Evolutionary conservation across 2,888 invertebrate species (phyloP), one percentile per base, ranked within the genome.

Genomic region (Tetranychus piercei): DNA sequence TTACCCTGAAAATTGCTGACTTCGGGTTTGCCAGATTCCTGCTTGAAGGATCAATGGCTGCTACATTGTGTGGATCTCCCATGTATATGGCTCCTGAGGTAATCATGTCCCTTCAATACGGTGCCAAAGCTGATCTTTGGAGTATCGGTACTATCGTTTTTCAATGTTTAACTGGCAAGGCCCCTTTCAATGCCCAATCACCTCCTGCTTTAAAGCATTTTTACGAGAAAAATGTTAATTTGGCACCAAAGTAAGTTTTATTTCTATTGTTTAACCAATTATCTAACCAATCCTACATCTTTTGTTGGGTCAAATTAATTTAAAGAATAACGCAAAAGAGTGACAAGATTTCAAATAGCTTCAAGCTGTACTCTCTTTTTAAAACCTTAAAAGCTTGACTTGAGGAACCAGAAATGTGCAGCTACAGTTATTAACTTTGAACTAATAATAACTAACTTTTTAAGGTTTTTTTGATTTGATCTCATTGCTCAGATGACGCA

Each of bases 51-150:
- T 95, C 94, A 75, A 99, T 99, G 99, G 99, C 99, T 75, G 97
- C 95, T 77, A 99, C 99, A 55, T 86, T 99, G 69, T 99, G 99
- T 84, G 99, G 99, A 72, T 99, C 97, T 72, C 99, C 99, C 18
- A 99, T 99, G 99, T 99, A 99, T 82, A 99, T 99, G 97, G 94
- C 93, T 84, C 86, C 75, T 8, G 96, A 97, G 86, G 96, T 99
- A 74, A 99, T 99, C 80, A 97, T 99, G 96, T 96, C 96, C 2
- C 85, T 94, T 77, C 93, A 96, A 81, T 99, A 99, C 82, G 95
- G 95, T 84, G 96, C 95, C 74, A 99, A 99, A 86, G 99, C 99
- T 11, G 99, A 99, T 85, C 87, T 99, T 76, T 99, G 99, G 97
- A 96, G 96, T 79, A 86, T 99, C 80, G 99, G 99, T 74, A 99